A percentile compares a stretch with the other conserved stretches of the same genome.
phyloP scores from a whole-genome alignment of 2,888 invertebrate species.

The Drosophila kambysellisi region DNA sequence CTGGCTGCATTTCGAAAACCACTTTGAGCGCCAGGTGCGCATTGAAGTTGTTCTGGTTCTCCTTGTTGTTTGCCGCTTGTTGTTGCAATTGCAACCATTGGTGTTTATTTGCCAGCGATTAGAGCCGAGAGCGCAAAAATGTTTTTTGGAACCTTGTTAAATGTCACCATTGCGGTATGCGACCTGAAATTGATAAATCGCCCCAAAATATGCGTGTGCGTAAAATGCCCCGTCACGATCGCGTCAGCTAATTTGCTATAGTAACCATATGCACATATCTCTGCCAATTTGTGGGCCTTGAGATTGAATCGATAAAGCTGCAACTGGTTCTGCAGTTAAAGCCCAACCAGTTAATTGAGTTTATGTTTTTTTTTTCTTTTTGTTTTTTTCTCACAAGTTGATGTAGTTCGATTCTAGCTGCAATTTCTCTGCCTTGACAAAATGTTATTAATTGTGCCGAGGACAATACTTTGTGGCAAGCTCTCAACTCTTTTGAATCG shows the following conservation, averaged over 20 bases:
- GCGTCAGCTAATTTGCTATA: slow-evolving; percentile 56
- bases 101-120: slow-evolving; percentile 39
- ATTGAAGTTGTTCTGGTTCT: slow-evolving; percentile 75
- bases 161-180: slow-evolving; percentile 70
- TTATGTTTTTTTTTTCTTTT: background rate
- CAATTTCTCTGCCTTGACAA: slow-evolving; percentile 80
- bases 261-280: slow-evolving; percentile 2
- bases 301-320: slow-evolving; percentile 35
- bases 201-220: slow-evolving; percentile 65
- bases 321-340: slow-evolving; percentile 50
- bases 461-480: slow-evolving; percentile 49
- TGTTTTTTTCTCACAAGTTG: background rate
- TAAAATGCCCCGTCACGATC: slow-evolving; percentile 52
- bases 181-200: slow-evolving; percentile 79
- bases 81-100: slow-evolving; percentile 6
- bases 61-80: slow-evolving; percentile 59
- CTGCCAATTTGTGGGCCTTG: slow-evolving; percentile 70
- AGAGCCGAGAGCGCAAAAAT: slow-evolving; percentile 44
- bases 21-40: slow-evolving; percentile 77
- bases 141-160: slow-evolving; percentile 76
- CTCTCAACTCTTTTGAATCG: slow-evolving; percentile 30
- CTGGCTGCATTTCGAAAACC: slow-evolving; percentile 70
- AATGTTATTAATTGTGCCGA: slow-evolving; percentile 76
- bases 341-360: slow-evolving; percentile 53
- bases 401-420: slow-evolving; percentile 37